These are phyloP conservation scores for Mesitornis unicolor DNA, from an alignment of 2,113 vertebrate genomes.

Conservation along the genomic window DNA sequence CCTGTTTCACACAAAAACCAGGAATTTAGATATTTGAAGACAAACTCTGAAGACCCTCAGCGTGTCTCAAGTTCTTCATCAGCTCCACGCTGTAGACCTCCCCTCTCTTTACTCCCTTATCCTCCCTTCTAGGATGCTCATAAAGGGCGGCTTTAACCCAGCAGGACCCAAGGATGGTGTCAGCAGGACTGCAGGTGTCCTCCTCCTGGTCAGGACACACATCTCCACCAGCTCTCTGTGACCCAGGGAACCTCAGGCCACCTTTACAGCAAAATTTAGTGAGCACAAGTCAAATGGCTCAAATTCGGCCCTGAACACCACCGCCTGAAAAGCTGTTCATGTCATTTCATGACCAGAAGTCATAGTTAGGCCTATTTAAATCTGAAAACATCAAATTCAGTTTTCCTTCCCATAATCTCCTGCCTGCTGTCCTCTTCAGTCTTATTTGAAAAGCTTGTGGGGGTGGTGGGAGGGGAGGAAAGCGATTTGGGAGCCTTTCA, in stretches of 20 bases:
- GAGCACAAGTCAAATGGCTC: not conserved
- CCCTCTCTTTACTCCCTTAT: accelerated
- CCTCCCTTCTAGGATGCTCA: not conserved
- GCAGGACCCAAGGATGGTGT: not conserved
- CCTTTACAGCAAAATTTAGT: accelerated
- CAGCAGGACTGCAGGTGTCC: not conserved
- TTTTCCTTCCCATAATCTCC: slow-evolving; percentile 62
- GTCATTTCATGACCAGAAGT: slow-evolving; percentile 5
- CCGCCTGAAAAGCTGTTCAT: not conserved
- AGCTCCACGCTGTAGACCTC: not conserved
- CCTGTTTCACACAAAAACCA: not conserved
- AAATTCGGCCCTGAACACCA: not conserved
- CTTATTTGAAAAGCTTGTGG: slow-evolving; percentile 65
- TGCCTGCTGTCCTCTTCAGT: slow-evolving; percentile 68
- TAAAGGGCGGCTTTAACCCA: not conserved
- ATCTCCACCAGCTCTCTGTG: not conserved
- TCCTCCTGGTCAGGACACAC: not conserved
- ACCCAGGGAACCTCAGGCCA: not conserved
- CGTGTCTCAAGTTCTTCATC: not conserved
- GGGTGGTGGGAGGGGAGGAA: slow-evolving; percentile 57
- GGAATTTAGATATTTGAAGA: not conserved
- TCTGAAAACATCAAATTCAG: slow-evolving; percentile 39
- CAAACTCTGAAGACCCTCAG: not conserved
- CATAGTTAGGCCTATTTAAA: slow-evolving; percentile 18
- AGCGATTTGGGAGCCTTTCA: slow-evolving; percentile 70